Percentiles rank a stretch among this genome's conserved stretches.
Evolutionary conservation across 2,797 vertebrate species (phyloP).

Genomic region (Monodelphis domestica): DNA sequence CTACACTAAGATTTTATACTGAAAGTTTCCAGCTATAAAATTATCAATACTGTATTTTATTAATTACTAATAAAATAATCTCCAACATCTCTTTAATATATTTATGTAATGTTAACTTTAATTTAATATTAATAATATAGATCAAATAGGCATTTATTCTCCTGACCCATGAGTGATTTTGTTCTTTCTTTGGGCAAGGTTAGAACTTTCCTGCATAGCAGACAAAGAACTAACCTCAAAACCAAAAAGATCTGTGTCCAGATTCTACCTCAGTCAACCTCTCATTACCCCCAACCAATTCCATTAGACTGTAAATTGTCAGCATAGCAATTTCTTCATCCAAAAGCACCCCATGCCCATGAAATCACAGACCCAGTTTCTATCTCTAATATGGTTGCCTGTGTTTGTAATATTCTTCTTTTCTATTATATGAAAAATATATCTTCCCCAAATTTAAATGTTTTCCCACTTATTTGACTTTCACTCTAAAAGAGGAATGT

Average conservation of each 20-base stretch:
- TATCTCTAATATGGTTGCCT: not conserved
- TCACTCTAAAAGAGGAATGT: not conserved
- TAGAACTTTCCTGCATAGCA: not conserved
- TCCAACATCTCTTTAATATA: not conserved
- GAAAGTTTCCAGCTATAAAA: not conserved
- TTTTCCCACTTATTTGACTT: not conserved
- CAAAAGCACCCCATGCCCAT: rapidly evolving
- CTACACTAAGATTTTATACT: not conserved
- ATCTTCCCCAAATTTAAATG: not conserved
- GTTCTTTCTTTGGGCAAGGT: not conserved
- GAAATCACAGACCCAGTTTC: not conserved
- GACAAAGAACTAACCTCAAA: not conserved
- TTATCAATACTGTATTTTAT: not conserved
- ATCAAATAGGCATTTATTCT: not conserved
- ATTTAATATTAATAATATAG: not conserved
- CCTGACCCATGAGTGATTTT: not conserved
- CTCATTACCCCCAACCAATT: not conserved
- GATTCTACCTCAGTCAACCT: not conserved
- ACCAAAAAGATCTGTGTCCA: not conserved
- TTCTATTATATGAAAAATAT: not conserved
- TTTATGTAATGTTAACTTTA: not conserved
- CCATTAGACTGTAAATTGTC: not conserved
- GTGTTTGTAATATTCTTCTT: not conserved
- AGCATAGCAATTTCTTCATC: not conserved
- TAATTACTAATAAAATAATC: not conserved